Conservation (phyloP, 2,888 invertebrate species). For the Tolmerus cingulatus region DNA sequence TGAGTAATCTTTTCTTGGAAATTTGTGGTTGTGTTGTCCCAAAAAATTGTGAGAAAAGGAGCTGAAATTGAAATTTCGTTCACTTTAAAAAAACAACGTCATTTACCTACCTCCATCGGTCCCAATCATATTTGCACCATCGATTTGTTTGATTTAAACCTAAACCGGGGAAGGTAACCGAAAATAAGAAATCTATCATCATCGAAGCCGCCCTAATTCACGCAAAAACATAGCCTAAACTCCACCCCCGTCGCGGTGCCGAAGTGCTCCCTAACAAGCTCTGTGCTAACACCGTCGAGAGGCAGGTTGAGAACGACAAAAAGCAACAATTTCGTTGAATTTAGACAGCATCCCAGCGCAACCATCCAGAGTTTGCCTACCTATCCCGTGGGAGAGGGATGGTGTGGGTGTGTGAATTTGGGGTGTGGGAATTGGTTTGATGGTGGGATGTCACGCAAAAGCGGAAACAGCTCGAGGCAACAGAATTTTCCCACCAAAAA, state of each 20-base stretch:
- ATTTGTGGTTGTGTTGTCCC: not conserved
- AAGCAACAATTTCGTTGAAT: not conserved
- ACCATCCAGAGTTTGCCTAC: not conserved
- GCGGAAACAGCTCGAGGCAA: slow-evolving; percentile 6
- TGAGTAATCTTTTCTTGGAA: not conserved
- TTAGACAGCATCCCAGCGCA: not conserved
- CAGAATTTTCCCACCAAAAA: not conserved
- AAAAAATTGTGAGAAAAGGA: not conserved
- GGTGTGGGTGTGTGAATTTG: not conserved
- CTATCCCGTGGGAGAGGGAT: not conserved
- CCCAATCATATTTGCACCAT: not conserved
- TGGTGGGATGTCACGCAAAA: not conserved
- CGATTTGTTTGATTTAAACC: not conserved
- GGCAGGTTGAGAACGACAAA: not conserved
- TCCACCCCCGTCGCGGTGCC: not conserved
- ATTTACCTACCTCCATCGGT: not conserved
- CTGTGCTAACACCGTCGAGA: not conserved
- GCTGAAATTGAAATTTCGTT: not conserved
- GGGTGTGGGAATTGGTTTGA: not conserved
- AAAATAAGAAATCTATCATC: not conserved
- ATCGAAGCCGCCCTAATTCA: not conserved
- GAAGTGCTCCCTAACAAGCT: not conserved
- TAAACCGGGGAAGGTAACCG: not conserved
- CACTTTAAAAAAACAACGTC: not conserved
- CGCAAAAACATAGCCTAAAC: not conserved